Percentiles rank a stretch among this genome's conserved stretches.
These are phyloP conservation scores for Patella pellucida DNA, from an alignment of 2,888 invertebrate species.

Conservation along the genomic window DNA sequence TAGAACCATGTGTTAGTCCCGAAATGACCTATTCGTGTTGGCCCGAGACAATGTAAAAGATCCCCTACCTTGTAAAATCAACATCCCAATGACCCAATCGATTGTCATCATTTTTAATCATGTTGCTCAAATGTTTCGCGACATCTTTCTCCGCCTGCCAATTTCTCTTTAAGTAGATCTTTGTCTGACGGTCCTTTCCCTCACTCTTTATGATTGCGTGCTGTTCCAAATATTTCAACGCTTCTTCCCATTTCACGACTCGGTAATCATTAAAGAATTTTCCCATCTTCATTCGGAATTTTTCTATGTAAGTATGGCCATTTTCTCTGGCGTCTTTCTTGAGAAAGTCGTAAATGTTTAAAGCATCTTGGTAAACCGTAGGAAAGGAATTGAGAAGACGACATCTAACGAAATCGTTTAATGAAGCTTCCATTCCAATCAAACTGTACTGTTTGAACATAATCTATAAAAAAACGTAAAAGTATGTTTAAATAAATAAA, in stretches of 20 bases:
- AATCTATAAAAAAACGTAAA: slow-evolving; percentile 40
- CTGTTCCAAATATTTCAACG: slow-evolving; percentile 46
- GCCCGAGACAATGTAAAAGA: too few species aligned
- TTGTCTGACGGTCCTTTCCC: slow-evolving; percentile 29
- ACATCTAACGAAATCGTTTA: slow-evolving; percentile 39
- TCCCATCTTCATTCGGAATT: slow-evolving; percentile 3
- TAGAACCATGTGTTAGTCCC: too few species aligned
- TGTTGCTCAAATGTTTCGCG: slow-evolving; percentile 37
- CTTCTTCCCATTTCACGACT: slow-evolving; percentile 42
- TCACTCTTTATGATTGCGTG: slow-evolving; percentile 45
- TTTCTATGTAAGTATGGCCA: slow-evolving; percentile 53
- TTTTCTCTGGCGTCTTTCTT: slow-evolving; percentile 48
- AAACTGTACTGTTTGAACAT: slow-evolving; percentile 43
- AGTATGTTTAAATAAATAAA: neutral
- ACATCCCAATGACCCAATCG: slow-evolving; percentile 44
- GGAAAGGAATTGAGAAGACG: slow-evolving; percentile 44
- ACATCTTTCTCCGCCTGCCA: slow-evolving; percentile 57
- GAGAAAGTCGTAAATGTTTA: slow-evolving; percentile 60
- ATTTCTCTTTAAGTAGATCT: slow-evolving; percentile 46
- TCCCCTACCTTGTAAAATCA: slow-evolving; percentile 42
- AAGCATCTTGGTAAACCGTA: slow-evolving; percentile 48
- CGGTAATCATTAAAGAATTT: slow-evolving; percentile 17
- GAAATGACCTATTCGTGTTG: too few species aligned
- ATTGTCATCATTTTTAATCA: slow-evolving; percentile 36
- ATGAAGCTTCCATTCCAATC: slow-evolving; percentile 48